Base-by-base conservation (phyloP, 1,140 invertebrate species). In the Tenebrio molitor region DNA sequence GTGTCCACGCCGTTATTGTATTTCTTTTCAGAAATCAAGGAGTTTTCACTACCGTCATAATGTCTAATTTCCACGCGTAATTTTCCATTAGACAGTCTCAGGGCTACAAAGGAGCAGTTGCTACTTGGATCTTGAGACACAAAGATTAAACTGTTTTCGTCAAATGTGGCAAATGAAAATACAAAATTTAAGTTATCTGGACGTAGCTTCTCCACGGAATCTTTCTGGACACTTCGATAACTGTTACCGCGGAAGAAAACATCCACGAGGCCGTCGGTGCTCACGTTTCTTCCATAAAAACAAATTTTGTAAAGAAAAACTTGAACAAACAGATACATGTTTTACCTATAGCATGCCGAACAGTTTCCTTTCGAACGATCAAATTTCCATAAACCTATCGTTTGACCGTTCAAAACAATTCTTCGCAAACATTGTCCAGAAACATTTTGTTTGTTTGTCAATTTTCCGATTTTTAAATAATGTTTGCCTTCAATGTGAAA, bases 321-420 rank as follows among this genome's bases (percentile, higher is more conserved):
- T n/a, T n/a, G n/a, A n/a, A n/a, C n/a, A n/a, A n/a, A n/a, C n/a
- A n/a, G n/a, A n/a, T n/a, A n/a, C n/a, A n/a, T n/a, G n/a, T 39
- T 36, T 83, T 84, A 92, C 90, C 92, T 92, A 84, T 92, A 88
- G 74, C 93, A 94, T 10, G 91, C 91, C 42, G 85, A 86, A 79
- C 96, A 98, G 4, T 88, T 88, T 69, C 86, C 86, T 73, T 80
- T 82, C 69, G 90, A 87, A 23, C 86, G 84, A 0, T 84, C 71
- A 80, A 97, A 98, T 83, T 97, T 95, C 94, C 95, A 98, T 0
- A 98, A 84, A 0, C 96, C 96, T 42, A 98, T 84, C 0, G 87
- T 89, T 23, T 89, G 87, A 2, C 90, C 91, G 83, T 97, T 93
- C 0, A 95, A 23, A 6, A 73, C 62, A 7, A 79, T 46, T 70